Base-by-base conservation (phyloP, 2,113 vertebrate species). In the Nipponia nippon region DNA sequence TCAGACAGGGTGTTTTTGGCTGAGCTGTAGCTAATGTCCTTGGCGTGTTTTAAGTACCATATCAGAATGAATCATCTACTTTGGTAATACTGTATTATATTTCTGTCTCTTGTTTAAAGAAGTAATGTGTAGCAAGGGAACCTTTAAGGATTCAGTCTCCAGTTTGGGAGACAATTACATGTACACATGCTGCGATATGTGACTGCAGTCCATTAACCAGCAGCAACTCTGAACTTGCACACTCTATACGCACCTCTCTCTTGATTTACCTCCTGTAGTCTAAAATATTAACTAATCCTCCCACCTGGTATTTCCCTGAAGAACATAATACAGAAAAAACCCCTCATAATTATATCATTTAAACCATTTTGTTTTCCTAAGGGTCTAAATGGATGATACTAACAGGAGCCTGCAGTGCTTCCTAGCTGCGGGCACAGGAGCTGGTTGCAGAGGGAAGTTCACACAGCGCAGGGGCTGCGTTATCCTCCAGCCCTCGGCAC, bases 31-130 rank as follows among this genome's bases (percentile, higher is more conserved):
- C 75, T 78, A 18, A 83, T 25, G 62, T 59, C 50, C 63, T 94
- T 89, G 79, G 67, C 42, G 0, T 22, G 17, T 67, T 88, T 80
- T 58, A 90, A 92, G 79, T 18, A 96, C 65, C 7, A 2, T 84
- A 92, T 95, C 86, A 78, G 72, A 92, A 84, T 75, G 55, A 94
- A 66, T 87, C 63, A 91, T 84, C 73, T 83, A 3, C 61, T 87
- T 87, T 34, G 15, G 42, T 82, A 91, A 75, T 67, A 61, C 22
- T 3, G 13, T 26, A 27, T 67, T 84, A 32, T 46, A 26, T 55
- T 75, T 34, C 36, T 27, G 9, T 61, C 30, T 61, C 87, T 83
- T 80, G 27, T 83, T 85, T 69, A 79, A 38, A 81, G 44, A 83
- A 76, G 7, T 27, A 56, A 85, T 32, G 26, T 30, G 36, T 17